These are phyloP conservation scores for Delphinapterus leucas DNA, from an alignment of 2,113 vertebrate species.

Conservation along the genomic window DNA sequence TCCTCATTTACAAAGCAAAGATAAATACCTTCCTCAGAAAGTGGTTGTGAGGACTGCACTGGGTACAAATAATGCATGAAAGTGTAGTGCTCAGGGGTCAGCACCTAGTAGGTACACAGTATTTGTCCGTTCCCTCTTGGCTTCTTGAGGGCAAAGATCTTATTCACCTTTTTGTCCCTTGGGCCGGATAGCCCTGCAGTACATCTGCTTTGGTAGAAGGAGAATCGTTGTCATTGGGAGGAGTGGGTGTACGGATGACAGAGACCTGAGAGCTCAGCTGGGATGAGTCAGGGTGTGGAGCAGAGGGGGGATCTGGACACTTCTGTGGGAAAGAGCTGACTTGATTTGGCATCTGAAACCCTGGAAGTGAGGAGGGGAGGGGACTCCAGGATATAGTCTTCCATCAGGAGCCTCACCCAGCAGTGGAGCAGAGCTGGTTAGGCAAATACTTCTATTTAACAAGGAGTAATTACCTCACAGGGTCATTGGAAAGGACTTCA, in stretches of 20 bases:
- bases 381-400: not conserved
- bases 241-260: too few species aligned
- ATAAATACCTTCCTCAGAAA: not conserved
- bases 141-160: not conserved
- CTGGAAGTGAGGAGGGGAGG: not conserved
- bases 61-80: not conserved
- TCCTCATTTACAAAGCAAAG: not conserved
- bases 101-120: not conserved
- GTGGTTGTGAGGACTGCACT: not conserved
- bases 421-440: not conserved
- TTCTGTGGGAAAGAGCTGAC: not conserved
- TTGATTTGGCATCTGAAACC: not conserved
- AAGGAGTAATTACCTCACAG: not conserved
- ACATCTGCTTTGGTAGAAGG: not conserved
- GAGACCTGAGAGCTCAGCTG: not conserved
- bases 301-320: not conserved
- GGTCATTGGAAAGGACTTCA: not conserved
- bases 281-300: too few species aligned
- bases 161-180: not conserved
- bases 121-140: not conserved
- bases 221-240: not conserved
- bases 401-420: not conserved
- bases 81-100: not conserved
- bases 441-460: slow-evolving; percentile 3
- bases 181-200: not conserved